phyloP scores from a whole-genome alignment of 2,888 invertebrate genomes.

The Drosophila quinaria region DNA sequence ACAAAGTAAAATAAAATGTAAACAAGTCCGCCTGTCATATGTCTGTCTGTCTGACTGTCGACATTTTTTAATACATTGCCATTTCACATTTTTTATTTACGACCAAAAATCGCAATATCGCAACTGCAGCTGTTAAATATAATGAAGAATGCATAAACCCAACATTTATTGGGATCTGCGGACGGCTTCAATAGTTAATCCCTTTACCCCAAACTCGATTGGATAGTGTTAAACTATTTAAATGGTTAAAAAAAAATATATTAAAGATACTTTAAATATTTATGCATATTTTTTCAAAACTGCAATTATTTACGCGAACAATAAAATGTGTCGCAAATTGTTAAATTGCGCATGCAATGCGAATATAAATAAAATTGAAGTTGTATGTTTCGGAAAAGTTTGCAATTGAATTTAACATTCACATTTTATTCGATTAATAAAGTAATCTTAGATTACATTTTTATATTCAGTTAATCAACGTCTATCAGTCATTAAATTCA shows the following conservation, averaged over 20 bases:
- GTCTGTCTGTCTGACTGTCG: not conserved
- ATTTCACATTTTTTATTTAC: slow-evolving; percentile 13
- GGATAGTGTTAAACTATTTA: slow-evolving; percentile 20
- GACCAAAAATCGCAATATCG: slow-evolving; percentile 14
- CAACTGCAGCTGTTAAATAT: slow-evolving; percentile 45
- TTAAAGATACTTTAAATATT: slow-evolving; percentile 4
- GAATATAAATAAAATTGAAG: not conserved
- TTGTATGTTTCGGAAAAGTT: not conserved
- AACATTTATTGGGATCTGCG: slow-evolving; percentile 2
- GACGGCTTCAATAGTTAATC: not conserved
- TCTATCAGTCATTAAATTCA: too few species aligned
- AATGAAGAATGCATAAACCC: slow-evolving; percentile 44
- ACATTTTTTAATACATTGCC: slow-evolving; percentile 24
- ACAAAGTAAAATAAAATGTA: slow-evolving; percentile 19
- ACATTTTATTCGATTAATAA: not conserved
- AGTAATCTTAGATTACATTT: too few species aligned
- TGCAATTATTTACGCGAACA: slow-evolving; percentile 16
- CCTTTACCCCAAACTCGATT: not conserved
- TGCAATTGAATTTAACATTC: not conserved
- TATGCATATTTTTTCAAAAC: slow-evolving; percentile 4
- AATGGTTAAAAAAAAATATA: not conserved
- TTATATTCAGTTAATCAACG: too few species aligned
- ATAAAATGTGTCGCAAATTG: slow-evolving; percentile 32
- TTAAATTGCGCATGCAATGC: slow-evolving; percentile 35
- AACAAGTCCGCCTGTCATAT: slow-evolving; percentile 10